Base-by-base conservation (phyloP, 1,140 invertebrate species). In the Orussus abietinus region DNA sequence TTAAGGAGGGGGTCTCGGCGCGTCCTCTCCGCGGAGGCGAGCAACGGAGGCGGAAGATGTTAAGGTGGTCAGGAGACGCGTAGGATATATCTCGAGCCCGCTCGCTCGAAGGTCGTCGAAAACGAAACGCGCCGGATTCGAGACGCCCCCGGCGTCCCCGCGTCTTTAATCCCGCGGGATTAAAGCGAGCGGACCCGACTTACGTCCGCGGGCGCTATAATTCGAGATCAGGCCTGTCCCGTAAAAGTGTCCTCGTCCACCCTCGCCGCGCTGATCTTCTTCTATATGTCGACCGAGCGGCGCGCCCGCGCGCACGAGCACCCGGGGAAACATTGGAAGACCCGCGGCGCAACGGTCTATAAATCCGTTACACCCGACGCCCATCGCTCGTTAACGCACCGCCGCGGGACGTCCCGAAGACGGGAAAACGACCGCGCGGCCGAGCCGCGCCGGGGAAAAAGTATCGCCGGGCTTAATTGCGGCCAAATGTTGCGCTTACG, bases 301-400 rank as follows among this genome's bases (percentile, higher is more conserved):
- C 29, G 29, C 5, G 11, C n/a, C n/a, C 29, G 14, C 14, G n/a
- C 5, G 11, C 29, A 11, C 14, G 14, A 31, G 14, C 29, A 31
- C 14, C 4, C 29, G 29, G n/a, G 46, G 28, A 46, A 30, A 34
- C 30, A 40, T 22, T 30, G 15, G 25, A 25, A 26, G 38, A 1
- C 5, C 15, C 5, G 15, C 11, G 12, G n/a, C 31, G 21, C 42
- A 42, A 21, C 37, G 44, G 42, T 49, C 47, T 49, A 49, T 49
- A 49, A 46, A 49, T 46, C 45, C 38, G 47, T 37, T 49, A 28
- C 32, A 42, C 44, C 44, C 43, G 47, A 49, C 47, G 47, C 44
- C 41, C 42, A 47, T 49, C 38, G 47, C 47, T 49, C 47, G 47
- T 49, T 47, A 49, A 49, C 44, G 39, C 47, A 46, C 43, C 42